Evolutionary conservation across 2,888 invertebrate genomes (phyloP), one percentile per base, ranked within the genome.

Genomic region (Arrhopalites spinosus): DNA sequence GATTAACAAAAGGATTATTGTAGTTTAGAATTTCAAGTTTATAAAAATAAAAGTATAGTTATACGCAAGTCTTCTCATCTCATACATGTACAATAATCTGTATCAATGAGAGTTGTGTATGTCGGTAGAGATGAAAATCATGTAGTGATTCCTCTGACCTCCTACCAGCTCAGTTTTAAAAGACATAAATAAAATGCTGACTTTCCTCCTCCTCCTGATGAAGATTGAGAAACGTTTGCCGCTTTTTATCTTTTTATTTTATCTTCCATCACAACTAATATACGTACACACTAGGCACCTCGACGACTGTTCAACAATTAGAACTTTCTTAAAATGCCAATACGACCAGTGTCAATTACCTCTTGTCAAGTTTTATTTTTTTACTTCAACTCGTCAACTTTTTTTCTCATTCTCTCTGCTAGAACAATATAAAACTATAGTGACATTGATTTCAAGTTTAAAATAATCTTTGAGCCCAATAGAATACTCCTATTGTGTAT

Each of bases 101-200:
- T 36, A 36, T 36, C 36, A 36, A 36, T 36, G 36, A 36, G 36
- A 11, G 11, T 36, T 36, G 36, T 36, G 13, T 13, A 11, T 59
- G 59, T 59, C 59, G 59, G 59, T 59, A 23, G 25, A 23, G 25
- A 23, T 59, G 59, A 59, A n/a, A 59, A 59, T 59, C 59, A 27
- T 59, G 27, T 15, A 59, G 13, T 13, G 27, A 25, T n/a, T 8
- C 13, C 53, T n/a, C 53, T 53, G 53, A 53, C 53, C 53, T 53
- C 53, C 53, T 53, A 53, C 53, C 53, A 20, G 20, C 53, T 53
- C n/a, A 15, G 8, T 1, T n/a, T n/a, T 53, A 20, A n/a, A n/a
- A 36, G 36, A 36, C 36, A 36, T 36, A 36, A 36, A 36, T 36
- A 36, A 36, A 11, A 3, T 36, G n/a, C n/a, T 36, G 36, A 36